Evolutionary conservation across 92 coral and sea anemone species (phyloP).

Genomic region (Parazoanthus atlanticus): DNA sequence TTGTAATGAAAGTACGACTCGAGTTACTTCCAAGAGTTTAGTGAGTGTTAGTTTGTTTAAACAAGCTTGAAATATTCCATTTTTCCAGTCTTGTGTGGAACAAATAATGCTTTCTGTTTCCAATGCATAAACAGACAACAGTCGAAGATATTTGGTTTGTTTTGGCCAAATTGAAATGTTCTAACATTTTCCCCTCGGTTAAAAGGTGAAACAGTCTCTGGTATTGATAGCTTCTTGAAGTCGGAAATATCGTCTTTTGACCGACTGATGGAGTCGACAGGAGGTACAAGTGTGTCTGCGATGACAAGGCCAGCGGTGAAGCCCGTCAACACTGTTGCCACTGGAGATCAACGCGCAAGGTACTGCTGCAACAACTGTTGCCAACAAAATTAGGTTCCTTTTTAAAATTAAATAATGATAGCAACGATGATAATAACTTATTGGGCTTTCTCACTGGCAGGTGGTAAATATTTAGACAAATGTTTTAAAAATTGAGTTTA

Average conservation of each 20-base stretch:
- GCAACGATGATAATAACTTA: too few species aligned
- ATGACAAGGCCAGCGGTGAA: conserved; percentile 32
- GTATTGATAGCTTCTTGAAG: conserved; percentile 28
- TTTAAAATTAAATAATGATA: too few species aligned
- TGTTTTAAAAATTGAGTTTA: too few species aligned
- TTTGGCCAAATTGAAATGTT: background rate
- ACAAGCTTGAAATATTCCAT: too few species aligned
- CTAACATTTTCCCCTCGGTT: background rate
- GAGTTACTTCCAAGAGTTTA: too few species aligned
- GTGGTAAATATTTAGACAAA: too few species aligned
- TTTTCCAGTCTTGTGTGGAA: background rate
- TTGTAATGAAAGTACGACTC: too few species aligned
- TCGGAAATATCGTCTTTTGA: conserved; percentile 21
- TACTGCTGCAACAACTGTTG: background rate
- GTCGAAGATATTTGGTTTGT: background rate
- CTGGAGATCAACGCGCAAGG: conserved; percentile 8
- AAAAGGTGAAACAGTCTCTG: conserved; percentile 25
- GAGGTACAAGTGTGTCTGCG: conserved; percentile 16
- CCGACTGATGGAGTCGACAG: conserved; percentile 16
- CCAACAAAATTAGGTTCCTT: background rate
- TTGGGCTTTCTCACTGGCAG: too few species aligned
- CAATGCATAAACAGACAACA: background rate
- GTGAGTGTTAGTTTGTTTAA: too few species aligned
- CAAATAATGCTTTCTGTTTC: too few species aligned
- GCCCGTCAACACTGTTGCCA: background rate